Percentiles rank a stretch among this genome's conserved stretches.
Conservation (phyloP, 1,140 invertebrate species). For the Mesaphorura yosii region DNA sequence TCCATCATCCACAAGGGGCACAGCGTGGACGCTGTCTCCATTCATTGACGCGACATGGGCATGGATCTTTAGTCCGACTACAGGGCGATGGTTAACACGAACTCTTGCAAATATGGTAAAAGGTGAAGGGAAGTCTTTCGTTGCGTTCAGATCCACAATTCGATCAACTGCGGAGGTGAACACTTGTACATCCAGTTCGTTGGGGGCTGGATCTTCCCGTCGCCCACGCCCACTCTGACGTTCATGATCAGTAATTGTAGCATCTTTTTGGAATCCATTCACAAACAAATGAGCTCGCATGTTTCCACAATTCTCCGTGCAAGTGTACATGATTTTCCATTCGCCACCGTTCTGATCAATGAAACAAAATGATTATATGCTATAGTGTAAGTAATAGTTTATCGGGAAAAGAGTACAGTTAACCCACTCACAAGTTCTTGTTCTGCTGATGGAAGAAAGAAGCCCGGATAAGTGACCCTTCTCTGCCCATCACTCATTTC, state of each 20-base stretch:
- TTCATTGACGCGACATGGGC: not conserved
- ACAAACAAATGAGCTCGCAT: slow-evolving; percentile 4
- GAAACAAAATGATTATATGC: not conserved
- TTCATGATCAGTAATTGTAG: no score
- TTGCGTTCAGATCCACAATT: not conserved
- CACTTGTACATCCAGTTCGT: slow-evolving; percentile 1
- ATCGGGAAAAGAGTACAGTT: no score
- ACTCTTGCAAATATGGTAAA: slow-evolving; percentile 15
- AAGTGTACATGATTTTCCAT: not conserved
- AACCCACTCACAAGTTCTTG: no score
- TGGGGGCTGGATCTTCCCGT: not conserved
- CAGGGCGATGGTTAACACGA: not conserved
- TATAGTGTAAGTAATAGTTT: no score
- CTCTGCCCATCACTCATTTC: not conserved
- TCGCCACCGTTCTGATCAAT: not conserved
- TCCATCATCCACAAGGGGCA: not conserved
- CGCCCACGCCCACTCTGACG: no score
- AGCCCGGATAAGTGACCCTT: no score
- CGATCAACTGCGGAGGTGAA: slow-evolving; percentile 12
- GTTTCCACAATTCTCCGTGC: not conserved
- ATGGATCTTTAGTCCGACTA: not conserved
- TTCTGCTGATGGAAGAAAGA: no score
- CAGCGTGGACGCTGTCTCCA: not conserved
- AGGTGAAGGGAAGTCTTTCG: slow-evolving; percentile 1
- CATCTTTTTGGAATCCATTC: no score